Base-by-base conservation (phyloP, 2,113 vertebrate genomes). In the Labeo rohita region DNA sequence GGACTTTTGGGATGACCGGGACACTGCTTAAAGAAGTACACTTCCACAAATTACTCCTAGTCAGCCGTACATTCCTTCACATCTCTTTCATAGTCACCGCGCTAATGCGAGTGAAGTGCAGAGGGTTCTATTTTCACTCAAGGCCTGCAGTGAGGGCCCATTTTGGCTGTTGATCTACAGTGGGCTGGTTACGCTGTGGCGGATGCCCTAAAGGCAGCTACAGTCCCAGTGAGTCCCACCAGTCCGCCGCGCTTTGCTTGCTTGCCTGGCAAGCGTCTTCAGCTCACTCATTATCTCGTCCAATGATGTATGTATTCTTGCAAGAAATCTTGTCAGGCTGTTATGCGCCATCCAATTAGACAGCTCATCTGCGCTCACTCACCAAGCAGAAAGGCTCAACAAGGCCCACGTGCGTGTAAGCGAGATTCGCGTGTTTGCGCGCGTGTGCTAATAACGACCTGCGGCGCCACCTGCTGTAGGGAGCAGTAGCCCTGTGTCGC, bases 331-430 rank as follows among this genome's bases (percentile, higher is more conserved):
- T 89, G 78, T 91, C 87, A 87, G 80, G 85, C 87, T 84, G 66
- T 83, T 87, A 90, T 88, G 88, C 83, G 87, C 87, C 76, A 80
- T 84, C 72, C 83, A 89, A 90, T 92, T 91, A 90, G 86, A 72
- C 90, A 90, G 92, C 91, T 91, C 88, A 92, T 92, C 91, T 92
- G 88, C 78, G 86, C 89, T 80, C 73, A 11, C 82, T 80, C 85
- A 84, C 77, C 91, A 92, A 93, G 93, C 90, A 84, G 90, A 85
- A 90, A 90, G 89, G 90, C 91, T 94, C 90, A 93, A 93, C 91
- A 90, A 93, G 90, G 85, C 85, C 74, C 78, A 72, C 70, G 23
- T 54, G 78, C 43, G 3, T 49, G 47, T 47, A 50, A 45, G 81
- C 13, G 73, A 80, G 59, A 86, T 47, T 76, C 50, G 52, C n/a